A percentile compares a stretch with the other conserved stretches of the same genome.
These are phyloP conservation scores for Chromis chromis DNA, from an alignment of 2,797 vertebrate species.

Conservation along the genomic window DNA sequence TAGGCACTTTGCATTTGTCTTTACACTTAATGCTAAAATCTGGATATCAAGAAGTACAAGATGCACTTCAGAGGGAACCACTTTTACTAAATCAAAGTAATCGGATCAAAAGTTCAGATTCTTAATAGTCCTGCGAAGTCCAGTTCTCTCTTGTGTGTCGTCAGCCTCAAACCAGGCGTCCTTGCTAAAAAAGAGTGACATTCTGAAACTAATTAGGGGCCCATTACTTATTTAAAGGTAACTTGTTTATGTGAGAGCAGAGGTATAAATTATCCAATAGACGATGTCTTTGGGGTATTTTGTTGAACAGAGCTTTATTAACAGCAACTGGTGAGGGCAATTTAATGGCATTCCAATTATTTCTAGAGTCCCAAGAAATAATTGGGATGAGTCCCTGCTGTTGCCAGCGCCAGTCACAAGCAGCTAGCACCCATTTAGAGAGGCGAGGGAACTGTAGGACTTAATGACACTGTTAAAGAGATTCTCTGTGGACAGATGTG, in stretches of 20 bases:
- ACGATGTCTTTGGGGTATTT: slow-evolving; percentile 73
- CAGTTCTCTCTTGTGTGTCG: slow-evolving; percentile 16
- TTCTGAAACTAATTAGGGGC: slow-evolving; percentile 71
- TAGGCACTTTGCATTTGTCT: background rate
- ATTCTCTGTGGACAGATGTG: slow-evolving; percentile 66
- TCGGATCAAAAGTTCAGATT: slow-evolving; percentile 11
- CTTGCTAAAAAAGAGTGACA: slow-evolving; percentile 48
- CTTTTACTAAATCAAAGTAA: slow-evolving; percentile 23
- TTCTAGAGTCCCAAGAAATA: slow-evolving; percentile 62
- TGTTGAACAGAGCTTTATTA: slow-evolving; percentile 78
- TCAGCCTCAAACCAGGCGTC: slow-evolving; percentile 47
- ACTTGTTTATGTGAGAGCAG: slow-evolving; percentile 79
- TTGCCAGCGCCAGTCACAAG: slow-evolving; percentile 62
- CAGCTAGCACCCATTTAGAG: slow-evolving; percentile 70
- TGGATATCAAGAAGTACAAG: slow-evolving; percentile 7
- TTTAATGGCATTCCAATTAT: slow-evolving; percentile 81
- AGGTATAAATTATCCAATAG: slow-evolving; percentile 82
- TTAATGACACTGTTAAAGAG: slow-evolving; percentile 75
- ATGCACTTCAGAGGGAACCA: background rate
- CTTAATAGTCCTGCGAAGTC: background rate
- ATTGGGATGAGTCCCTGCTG: slow-evolving; percentile 58
- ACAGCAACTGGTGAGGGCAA: slow-evolving; percentile 70
- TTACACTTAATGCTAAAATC: slow-evolving; percentile 21
- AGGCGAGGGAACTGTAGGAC: slow-evolving; percentile 61
- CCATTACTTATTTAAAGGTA: slow-evolving; percentile 83